Percentiles rank a stretch among this genome's conserved stretches.
Conservation (phyloP, 1,140 invertebrate genomes). For the Nasonia giraulti region DNA sequence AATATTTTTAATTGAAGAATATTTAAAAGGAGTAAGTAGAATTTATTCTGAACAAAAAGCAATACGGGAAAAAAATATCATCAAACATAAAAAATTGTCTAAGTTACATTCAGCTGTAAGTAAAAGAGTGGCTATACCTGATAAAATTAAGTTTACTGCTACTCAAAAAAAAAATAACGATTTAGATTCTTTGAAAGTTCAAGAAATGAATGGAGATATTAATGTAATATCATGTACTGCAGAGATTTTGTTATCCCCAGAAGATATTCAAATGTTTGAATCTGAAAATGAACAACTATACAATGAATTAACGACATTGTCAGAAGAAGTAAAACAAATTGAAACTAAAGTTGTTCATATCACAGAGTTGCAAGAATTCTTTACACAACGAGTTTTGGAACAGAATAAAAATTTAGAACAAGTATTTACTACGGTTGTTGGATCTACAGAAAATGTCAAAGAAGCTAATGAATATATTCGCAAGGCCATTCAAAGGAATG, state of each 20-base stretch:
- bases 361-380: slow-evolving; percentile 95
- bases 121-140: slow-evolving; percentile 62
- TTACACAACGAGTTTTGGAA: slow-evolving; percentile 97
- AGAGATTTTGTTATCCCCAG: slow-evolving; percentile 83
- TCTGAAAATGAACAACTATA: slow-evolving; percentile 88
- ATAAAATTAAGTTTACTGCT: slow-evolving; percentile 56
- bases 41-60: slow-evolving; percentile 92
- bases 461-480: slow-evolving; percentile 97
- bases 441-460: slow-evolving; percentile 95
- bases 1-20: slow-evolving; percentile 83
- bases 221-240: slow-evolving; percentile 61
- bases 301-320: slow-evolving; percentile 87
- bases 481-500: slow-evolving; percentile 96
- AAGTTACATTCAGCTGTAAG: slow-evolving; percentile 77
- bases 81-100: slow-evolving; percentile 88
- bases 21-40: slow-evolving; percentile 89
- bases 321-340: slow-evolving; percentile 88
- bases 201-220: slow-evolving; percentile 69
- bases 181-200: slow-evolving; percentile 64
- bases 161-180: slow-evolving; percentile 55
- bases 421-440: slow-evolving; percentile 89
- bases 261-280: slow-evolving; percentile 94
- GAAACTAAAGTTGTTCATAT: slow-evolving; percentile 96
- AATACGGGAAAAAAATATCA: slow-evolving; percentile 86
- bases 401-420: slow-evolving; percentile 95